phyloP scores from a whole-genome alignment of 2,797 vertebrate species.

The Percopsis omiscomaycus region DNA sequence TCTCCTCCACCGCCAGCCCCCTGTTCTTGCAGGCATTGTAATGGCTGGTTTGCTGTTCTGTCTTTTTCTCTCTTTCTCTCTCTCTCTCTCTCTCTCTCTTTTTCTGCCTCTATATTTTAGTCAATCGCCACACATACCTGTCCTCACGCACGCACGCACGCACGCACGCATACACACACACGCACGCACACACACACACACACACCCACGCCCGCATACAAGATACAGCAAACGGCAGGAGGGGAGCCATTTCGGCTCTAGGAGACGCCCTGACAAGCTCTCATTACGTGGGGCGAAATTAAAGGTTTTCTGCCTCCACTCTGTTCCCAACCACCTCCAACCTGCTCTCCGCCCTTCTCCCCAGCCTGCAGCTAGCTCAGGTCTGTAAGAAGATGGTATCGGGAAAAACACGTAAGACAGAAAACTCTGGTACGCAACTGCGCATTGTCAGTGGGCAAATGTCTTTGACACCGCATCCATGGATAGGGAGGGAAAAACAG shows the following conservation, averaged over 20 bases:
- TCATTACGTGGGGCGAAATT: conserved; percentile 74
- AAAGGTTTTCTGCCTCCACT: conserved; percentile 60
- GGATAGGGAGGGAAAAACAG: conserved; percentile 31
- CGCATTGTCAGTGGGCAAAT: conserved; percentile 64
- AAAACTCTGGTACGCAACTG: conserved; percentile 56
- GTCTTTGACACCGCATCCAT: conserved; percentile 48
- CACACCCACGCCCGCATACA: conserved; percentile 23
- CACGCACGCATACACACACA: conserved; percentile 2
- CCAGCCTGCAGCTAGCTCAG: conserved; percentile 38
- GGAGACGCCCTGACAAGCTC: conserved; percentile 70
- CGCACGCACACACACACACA: not conserved
- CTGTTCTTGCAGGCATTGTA: conserved; percentile 68
- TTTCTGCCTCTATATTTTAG: not conserved
- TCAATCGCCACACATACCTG: not conserved
- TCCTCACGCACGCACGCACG: not conserved
- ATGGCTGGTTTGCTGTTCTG: conserved; percentile 60
- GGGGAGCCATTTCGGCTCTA: conserved; percentile 57
- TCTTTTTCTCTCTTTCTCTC: conserved; percentile 24
- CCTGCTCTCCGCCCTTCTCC: conserved; percentile 39
- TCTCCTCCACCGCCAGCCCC: conserved; percentile 63
- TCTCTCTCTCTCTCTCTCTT: conserved; percentile 19
- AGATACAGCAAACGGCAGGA: conserved; percentile 50
- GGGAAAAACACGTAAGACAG: conserved; percentile 52
- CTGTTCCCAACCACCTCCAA: not conserved
- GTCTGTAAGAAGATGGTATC: conserved; percentile 43